A percentile compares a stretch with the other conserved stretches of the same genome.
Conservation (phyloP, 2,113 vertebrate species). For the Spheniscus mendiculus region DNA sequence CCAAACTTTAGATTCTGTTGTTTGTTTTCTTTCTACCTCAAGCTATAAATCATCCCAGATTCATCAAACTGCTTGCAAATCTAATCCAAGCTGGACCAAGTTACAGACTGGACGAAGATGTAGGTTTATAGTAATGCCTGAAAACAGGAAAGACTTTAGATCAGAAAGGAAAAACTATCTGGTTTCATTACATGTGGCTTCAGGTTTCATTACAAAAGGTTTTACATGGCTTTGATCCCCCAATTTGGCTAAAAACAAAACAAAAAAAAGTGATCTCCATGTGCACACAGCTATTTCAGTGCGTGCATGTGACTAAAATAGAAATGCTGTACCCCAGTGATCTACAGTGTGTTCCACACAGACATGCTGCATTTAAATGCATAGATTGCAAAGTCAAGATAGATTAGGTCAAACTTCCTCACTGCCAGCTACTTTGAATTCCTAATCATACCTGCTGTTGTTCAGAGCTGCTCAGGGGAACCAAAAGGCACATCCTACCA, state of each 20-base stretch:
- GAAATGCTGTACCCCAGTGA: neutral
- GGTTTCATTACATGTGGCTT: conserved; percentile 63
- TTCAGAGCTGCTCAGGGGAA: neutral
- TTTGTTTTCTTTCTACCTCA: conserved; percentile 47
- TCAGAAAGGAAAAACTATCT: conserved; percentile 59
- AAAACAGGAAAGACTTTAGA: conserved; percentile 64
- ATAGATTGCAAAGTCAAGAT: neutral
- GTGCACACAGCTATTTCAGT: neutral
- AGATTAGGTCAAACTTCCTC: neutral
- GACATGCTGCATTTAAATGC: neutral
- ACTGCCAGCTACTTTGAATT: neutral
- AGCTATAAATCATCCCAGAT: conserved; percentile 42
- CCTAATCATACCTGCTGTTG: conserved; percentile 9
- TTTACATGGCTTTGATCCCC: conserved; percentile 55
- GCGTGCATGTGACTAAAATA: neutral
- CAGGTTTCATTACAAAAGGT: conserved; percentile 55
- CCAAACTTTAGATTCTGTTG: neutral
- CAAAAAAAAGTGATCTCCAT: neutral
- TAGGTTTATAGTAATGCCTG: conserved; percentile 58
- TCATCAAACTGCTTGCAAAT: conserved; percentile 57
- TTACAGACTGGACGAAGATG: conserved; percentile 36
- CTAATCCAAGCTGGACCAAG: conserved; percentile 43
- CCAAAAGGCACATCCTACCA: neutral
- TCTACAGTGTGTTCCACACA: neutral
- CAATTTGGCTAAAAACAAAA: conserved; percentile 33